Percentiles rank a stretch among this genome's conserved stretches.
phyloP scores from a whole-genome alignment of 1,140 invertebrate species.

The Cyclina sinensis region DNA sequence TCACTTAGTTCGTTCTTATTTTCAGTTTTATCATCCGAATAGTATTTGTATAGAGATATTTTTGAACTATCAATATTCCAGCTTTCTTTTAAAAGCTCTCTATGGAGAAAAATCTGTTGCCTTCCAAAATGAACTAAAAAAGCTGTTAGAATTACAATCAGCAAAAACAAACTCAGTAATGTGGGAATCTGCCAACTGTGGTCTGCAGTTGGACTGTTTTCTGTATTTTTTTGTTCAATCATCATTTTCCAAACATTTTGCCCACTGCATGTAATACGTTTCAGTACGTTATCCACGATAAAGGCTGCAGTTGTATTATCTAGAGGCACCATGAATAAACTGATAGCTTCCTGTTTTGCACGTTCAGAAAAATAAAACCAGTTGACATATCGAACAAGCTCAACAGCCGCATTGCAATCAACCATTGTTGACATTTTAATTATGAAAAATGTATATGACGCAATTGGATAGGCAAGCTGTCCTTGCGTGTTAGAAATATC shows the following conservation, averaged over 20 bases:
- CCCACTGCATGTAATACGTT: conserved; percentile 74
- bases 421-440: conserved; percentile 69
- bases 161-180: conserved; percentile 50
- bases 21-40: neutral
- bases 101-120: conserved; percentile 63
- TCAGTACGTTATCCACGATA: conserved; percentile 67
- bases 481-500: conserved; percentile 63
- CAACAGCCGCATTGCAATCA: conserved; percentile 75
- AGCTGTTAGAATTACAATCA: conserved; percentile 53
- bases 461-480: conserved; percentile 75
- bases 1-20: neutral
- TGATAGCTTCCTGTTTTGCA: conserved; percentile 54
- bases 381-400: conserved; percentile 79
- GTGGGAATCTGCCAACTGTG: conserved; percentile 72
- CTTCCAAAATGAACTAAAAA: conserved; percentile 40
- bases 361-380: conserved; percentile 72
- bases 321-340: conserved; percentile 72
- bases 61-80: conserved; percentile 72
- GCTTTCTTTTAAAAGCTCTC: conserved; percentile 75
- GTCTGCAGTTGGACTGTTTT: conserved; percentile 44
- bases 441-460: conserved; percentile 79
- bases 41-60: conserved; percentile 66
- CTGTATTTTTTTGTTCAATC: conserved; percentile 64
- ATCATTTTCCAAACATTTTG: conserved; percentile 70
- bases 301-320: conserved; percentile 35